phyloP scores from a whole-genome alignment of 2,888 invertebrate genomes.

The Choreutis nemorana region DNA sequence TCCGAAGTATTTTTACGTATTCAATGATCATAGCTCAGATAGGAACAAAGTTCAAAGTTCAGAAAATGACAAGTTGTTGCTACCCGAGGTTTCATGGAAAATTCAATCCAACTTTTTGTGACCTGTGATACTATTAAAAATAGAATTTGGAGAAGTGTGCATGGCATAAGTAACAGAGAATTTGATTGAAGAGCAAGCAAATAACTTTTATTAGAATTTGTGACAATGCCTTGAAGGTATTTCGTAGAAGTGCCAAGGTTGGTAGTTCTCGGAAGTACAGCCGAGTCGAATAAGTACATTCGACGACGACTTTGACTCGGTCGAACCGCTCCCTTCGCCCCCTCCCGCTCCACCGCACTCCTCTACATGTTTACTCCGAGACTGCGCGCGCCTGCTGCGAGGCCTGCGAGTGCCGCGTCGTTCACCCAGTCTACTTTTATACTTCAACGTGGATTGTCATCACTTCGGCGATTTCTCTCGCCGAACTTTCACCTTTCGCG shows the following conservation, averaged over 20 bases:
- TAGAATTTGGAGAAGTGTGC: too few species aligned
- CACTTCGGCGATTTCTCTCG: slow-evolving; percentile 24
- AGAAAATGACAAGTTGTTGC: too few species aligned
- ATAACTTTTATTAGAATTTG: slow-evolving; percentile 58
- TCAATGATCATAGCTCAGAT: too few species aligned
- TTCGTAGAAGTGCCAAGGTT: slow-evolving; percentile 59
- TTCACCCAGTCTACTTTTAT: slow-evolving; percentile 37
- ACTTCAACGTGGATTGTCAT: slow-evolving; percentile 33
- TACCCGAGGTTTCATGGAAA: too few species aligned
- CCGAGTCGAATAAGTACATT: slow-evolving; percentile 23
- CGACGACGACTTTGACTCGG: slow-evolving; percentile 17
- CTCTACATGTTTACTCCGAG: slow-evolving; percentile 13
- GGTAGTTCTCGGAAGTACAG: slow-evolving; percentile 53
- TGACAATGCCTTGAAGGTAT: slow-evolving; percentile 58
- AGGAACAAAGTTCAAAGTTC: too few species aligned
- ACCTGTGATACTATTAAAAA: too few species aligned
- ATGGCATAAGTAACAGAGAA: too few species aligned
- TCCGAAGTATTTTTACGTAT: too few species aligned
- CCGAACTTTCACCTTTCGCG: slow-evolving; percentile 62
- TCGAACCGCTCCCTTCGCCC: slow-evolving; percentile 9
- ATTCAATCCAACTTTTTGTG: too few species aligned
- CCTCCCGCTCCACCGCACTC: slow-evolving; percentile 9
- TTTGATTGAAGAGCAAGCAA: too few species aligned
- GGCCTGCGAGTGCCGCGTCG: not conserved
- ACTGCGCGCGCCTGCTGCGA: slow-evolving; percentile 8